Conservation (phyloP, 2,888 invertebrate species). For the Eupithecia inturbata region DNA sequence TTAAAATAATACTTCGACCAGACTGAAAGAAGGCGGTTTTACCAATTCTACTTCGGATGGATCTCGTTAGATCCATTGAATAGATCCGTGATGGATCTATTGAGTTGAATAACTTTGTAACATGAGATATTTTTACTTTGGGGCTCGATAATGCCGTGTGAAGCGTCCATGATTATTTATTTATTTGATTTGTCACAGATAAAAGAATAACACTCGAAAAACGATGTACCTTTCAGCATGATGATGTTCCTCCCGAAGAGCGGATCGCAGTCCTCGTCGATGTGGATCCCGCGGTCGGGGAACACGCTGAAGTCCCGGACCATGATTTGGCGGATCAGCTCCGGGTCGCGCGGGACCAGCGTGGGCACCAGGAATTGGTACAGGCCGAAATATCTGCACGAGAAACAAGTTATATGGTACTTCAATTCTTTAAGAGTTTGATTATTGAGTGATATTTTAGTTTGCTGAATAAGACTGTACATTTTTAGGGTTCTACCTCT, state of each 20-base stretch:
- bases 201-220: background rate
- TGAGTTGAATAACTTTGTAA: too few species aligned
- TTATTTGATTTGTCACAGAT: too few species aligned
- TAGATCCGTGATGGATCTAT: too few species aligned
- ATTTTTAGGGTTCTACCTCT: too few species aligned
- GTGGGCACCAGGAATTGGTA: constrained; percentile 68
- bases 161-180: too few species aligned
- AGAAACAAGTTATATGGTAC: background rate
- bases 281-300: constrained; percentile 62
- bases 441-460: background rate
- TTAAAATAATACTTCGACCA: too few species aligned
- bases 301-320: constrained; percentile 63
- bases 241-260: constrained; percentile 64
- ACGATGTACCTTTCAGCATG: constrained; percentile 57
- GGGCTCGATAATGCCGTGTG: too few species aligned
- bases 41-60: background rate
- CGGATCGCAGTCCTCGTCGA: constrained; percentile 61
- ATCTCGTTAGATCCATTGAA: too few species aligned
- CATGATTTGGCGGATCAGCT: constrained; percentile 64
- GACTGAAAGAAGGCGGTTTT: background rate
- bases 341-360: constrained; percentile 62
- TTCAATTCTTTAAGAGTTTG: background rate
- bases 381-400: constrained; percentile 61
- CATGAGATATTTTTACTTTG: too few species aligned
- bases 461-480: background rate